Evolutionary conservation across 2,888 invertebrate species (phyloP).

Genomic region (Diogma glabrata): DNA sequence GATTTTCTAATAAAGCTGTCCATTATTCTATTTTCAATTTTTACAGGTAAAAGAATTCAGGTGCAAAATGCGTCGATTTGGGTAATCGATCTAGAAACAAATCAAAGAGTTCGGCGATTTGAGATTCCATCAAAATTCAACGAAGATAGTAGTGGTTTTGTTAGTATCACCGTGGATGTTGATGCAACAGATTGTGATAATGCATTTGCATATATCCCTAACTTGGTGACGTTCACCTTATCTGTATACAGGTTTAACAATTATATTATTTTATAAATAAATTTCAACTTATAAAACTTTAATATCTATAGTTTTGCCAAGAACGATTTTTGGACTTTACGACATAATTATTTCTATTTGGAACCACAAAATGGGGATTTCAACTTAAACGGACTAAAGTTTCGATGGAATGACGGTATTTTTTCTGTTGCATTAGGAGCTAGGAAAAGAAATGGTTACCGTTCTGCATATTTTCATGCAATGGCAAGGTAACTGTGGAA

Average conservation of each 20-base stretch:
- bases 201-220: constrained; percentile 59
- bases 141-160: constrained; percentile 35
- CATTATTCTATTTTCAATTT: neutral
- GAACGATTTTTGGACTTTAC: constrained; percentile 56
- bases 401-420: constrained; percentile 71
- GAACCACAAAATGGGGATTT: constrained; percentile 61
- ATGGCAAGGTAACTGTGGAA: constrained; percentile 40
- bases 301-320: constrained; percentile 41
- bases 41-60: constrained; percentile 21
- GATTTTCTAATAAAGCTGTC: neutral
- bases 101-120: constrained; percentile 46
- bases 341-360: constrained; percentile 62
- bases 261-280: constrained; percentile 2
- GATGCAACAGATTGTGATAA: constrained; percentile 43
- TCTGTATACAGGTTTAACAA: constrained; percentile 33
- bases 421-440: constrained; percentile 58
- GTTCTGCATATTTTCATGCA: constrained; percentile 63
- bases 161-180: constrained; percentile 58
- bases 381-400: constrained; percentile 51
- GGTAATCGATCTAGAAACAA: constrained; percentile 52
- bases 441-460: constrained; percentile 40
- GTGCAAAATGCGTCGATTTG: constrained; percentile 50
- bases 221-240: constrained; percentile 27
- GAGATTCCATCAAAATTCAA: constrained; percentile 33
- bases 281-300: neutral